A percentile compares a stretch with the other conserved stretches of the same genome.
Evolutionary conservation across 2,113 vertebrate species (phyloP).

Genomic region (Synodontis membranacea): DNA sequence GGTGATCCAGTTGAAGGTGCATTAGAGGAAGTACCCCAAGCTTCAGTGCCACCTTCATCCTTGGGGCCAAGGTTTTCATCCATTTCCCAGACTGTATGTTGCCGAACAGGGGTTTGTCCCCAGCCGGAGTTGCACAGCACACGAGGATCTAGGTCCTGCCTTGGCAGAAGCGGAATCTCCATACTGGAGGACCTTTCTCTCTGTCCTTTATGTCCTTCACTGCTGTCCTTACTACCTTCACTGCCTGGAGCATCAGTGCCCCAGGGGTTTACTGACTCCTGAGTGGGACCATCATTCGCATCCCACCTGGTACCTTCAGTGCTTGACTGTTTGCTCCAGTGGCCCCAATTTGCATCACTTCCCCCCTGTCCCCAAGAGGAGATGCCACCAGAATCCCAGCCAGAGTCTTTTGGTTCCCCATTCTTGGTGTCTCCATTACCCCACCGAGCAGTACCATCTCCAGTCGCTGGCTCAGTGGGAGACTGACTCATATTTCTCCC

Average conservation of each 20-base stretch:
- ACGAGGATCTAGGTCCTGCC: constrained; percentile 91
- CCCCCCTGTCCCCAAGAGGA: constrained; percentile 83
- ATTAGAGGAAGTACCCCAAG: constrained; percentile 77
- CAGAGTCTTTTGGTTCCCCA: constrained; percentile 72
- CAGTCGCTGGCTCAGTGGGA: constrained; percentile 79
- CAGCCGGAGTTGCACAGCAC: constrained; percentile 95
- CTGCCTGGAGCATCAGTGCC: constrained; percentile 81
- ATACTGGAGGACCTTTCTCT: constrained; percentile 78
- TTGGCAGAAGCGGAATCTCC: constrained; percentile 79
- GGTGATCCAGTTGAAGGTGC: constrained; percentile 58
- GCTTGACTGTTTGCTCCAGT: constrained; percentile 71
- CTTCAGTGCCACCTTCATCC: constrained; percentile 84
- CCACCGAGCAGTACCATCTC: constrained; percentile 85
- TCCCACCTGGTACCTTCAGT: constrained; percentile 79
- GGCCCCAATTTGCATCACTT: constrained; percentile 81
- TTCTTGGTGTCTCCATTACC: constrained; percentile 82
- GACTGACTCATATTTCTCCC: constrained; percentile 85
- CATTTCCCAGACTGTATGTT: constrained; percentile 98
- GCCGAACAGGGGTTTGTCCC: constrained; percentile 96
- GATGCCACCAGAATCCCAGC: constrained; percentile 87
- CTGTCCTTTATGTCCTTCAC: constrained; percentile 72
- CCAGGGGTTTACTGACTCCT: constrained; percentile 81
- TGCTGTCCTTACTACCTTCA: constrained; percentile 86
- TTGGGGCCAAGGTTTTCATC: constrained; percentile 87
- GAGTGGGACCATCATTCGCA: constrained; percentile 62